Evolutionary conservation across 1,140 invertebrate genomes (phyloP).

Genomic region (Solenopsis fugax): DNA sequence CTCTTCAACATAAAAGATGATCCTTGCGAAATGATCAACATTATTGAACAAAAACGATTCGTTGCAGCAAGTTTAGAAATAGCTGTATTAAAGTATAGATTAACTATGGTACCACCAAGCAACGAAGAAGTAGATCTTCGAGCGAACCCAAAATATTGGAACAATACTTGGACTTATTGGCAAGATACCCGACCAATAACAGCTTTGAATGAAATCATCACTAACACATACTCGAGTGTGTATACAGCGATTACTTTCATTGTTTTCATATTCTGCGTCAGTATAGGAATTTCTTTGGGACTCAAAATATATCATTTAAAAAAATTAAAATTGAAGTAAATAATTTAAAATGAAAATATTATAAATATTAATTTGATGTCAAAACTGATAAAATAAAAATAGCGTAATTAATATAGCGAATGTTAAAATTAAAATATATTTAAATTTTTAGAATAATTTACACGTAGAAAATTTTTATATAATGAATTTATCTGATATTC

Average conservation of each 20-base stretch:
- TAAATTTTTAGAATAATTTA: no score
- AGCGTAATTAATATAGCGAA: no score
- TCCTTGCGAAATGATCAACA: slow-evolving; percentile 92
- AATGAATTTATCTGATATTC: no score
- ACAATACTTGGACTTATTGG: slow-evolving; percentile 88
- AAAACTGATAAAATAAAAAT: no score
- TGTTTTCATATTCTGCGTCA: slow-evolving; percentile 60
- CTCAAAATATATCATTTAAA: background rate
- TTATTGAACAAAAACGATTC: slow-evolving; percentile 86
- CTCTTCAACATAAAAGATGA: slow-evolving; percentile 91
- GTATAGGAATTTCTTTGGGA: slow-evolving; percentile 51
- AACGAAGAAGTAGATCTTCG: slow-evolving; percentile 87
- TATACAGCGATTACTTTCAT: slow-evolving; percentile 65
- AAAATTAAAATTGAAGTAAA: no score
- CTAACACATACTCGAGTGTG: background rate
- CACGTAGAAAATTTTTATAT: no score
- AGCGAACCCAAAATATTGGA: slow-evolving; percentile 87
- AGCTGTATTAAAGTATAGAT: slow-evolving; percentile 84
- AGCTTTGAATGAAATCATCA: slow-evolving; percentile 23
- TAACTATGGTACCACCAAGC: slow-evolving; percentile 84
- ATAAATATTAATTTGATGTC: no score
- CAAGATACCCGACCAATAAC: slow-evolving; percentile 78
- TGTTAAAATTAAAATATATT: no score
- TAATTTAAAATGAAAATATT: no score
- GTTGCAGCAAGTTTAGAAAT: slow-evolving; percentile 85